phyloP scores from a whole-genome alignment of 2,797 vertebrate genomes.

The Mormyrops attenuatus region DNA sequence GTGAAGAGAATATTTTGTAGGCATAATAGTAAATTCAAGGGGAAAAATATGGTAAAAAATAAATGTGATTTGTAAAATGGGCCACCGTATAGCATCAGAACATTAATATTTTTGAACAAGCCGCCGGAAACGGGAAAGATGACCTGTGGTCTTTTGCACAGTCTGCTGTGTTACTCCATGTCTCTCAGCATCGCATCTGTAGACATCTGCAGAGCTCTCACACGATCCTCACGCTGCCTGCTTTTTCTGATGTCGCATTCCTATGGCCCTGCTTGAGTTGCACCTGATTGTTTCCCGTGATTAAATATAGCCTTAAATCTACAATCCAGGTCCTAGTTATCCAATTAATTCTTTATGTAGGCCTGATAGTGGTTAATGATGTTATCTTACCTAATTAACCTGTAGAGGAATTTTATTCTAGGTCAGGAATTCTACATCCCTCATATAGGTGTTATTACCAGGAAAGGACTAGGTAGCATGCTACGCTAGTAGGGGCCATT shows the following conservation, averaged over 20 bases:
- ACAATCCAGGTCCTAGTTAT: conserved; percentile 51
- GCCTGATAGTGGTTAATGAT: conserved; percentile 74
- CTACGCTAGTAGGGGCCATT: conserved; percentile 49
- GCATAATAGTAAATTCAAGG: background rate
- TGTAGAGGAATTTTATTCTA: conserved; percentile 69
- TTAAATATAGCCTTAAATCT: conserved; percentile 71
- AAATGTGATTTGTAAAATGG: background rate
- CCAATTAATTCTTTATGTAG: conserved; percentile 71
- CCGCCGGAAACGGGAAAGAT: background rate
- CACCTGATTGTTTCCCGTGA: conserved; percentile 63
- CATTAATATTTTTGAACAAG: background rate
- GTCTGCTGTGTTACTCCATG: background rate
- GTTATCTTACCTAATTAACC: conserved; percentile 84
- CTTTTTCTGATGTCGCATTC: conserved; percentile 52
- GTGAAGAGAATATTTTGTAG: background rate
- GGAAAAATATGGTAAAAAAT: background rate
- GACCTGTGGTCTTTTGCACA: background rate
- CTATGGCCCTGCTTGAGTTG: conserved; percentile 53
- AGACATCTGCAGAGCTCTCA: conserved; percentile 35
- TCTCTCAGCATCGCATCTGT: background rate
- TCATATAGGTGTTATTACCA: conserved; percentile 72
- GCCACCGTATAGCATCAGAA: background rate
- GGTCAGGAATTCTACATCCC: conserved; percentile 67
- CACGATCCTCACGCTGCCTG: conserved; percentile 54
- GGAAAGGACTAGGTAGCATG: conserved; percentile 58